Conservation (phyloP, 2,113 vertebrate genomes). For the Alexandromys fortis region DNA sequence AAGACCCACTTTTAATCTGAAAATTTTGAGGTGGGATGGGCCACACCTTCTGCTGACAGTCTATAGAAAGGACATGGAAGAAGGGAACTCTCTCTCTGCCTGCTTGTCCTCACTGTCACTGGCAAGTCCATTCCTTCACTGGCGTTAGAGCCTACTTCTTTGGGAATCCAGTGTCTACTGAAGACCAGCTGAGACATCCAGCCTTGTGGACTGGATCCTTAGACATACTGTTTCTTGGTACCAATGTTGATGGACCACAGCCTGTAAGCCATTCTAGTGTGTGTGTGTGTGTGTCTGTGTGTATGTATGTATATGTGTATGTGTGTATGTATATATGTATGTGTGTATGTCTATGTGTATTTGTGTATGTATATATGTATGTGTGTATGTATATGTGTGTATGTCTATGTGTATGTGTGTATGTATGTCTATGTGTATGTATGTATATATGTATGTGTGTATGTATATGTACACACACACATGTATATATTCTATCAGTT, state of each 20-base stretch:
- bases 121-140: neutral
- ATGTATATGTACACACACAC: no score
- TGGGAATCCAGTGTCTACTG: neutral
- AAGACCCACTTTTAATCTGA: neutral
- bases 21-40: neutral
- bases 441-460: accelerated
- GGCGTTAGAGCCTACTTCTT: neutral
- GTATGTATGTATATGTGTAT: accelerated
- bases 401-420: accelerated
- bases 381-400: no score
- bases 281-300: no score
- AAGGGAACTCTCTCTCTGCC: neutral
- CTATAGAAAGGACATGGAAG: neutral
- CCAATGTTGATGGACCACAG: neutral
- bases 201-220: neutral
- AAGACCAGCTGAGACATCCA: neutral
- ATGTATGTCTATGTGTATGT: no score
- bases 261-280: neutral
- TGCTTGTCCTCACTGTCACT: neutral
- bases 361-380: no score
- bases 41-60: neutral
- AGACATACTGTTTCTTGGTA: neutral
- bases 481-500: neutral
- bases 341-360: accelerated
- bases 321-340: no score